These are phyloP conservation scores for Netelia fuscicornis DNA, from an alignment of 2,888 invertebrate species.

Conservation along the genomic window DNA sequence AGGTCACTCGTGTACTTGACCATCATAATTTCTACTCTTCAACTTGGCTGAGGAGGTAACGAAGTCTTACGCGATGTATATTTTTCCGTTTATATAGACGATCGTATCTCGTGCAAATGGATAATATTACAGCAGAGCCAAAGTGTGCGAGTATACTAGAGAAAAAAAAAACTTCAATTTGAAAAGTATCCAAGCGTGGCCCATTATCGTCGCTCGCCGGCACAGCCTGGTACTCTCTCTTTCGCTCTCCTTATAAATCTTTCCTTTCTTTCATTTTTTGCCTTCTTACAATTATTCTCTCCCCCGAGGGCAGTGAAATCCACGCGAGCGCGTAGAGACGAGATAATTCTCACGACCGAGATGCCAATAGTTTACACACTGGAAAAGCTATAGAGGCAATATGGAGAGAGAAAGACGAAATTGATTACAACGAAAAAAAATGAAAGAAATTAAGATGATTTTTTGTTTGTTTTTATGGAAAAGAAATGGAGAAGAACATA, in stretches of 20 bases:
- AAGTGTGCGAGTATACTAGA: neutral
- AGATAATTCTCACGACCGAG: neutral
- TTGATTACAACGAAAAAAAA: neutral
- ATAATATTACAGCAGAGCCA: conserved; percentile 2
- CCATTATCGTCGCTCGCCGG: neutral
- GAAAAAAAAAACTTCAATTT: neutral
- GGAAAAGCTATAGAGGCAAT: neutral
- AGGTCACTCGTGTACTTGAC: conserved; percentile 50
- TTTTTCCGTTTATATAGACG: neutral
- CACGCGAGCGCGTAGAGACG: neutral
- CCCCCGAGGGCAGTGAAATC: neutral
- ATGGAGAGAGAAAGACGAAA: neutral
- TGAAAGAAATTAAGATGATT: conserved; percentile 2
- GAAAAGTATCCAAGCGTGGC: too few relatives aligned
- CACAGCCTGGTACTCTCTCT: neutral
- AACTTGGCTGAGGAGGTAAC: conserved; percentile 1
- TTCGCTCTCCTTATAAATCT: neutral
- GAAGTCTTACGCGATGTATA: neutral
- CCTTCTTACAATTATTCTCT: neutral
- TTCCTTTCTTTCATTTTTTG: neutral
- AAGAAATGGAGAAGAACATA: conserved; percentile 18
- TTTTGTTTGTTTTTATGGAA: neutral
- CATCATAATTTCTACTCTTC: conserved; percentile 48
- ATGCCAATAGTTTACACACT: neutral
- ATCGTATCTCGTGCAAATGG: conserved; percentile 11